Base-by-base conservation (phyloP, 2,888 invertebrate species). In the Drepana falcataria region DNA sequence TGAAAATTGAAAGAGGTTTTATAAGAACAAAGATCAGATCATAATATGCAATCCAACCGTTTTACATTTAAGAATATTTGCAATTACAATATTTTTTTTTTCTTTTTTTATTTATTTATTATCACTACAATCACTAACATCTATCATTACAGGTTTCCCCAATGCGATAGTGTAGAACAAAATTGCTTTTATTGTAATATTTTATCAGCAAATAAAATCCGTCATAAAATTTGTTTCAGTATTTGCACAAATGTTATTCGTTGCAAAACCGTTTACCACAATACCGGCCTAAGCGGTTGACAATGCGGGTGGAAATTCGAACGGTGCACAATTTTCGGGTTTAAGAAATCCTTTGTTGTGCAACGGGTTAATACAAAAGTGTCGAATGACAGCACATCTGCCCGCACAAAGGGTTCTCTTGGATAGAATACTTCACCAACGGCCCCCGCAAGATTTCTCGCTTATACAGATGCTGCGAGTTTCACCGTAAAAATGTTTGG, bases 381-480 rank as follows among this genome's bases (percentile, higher is more conserved):
- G 91, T 91, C 90, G 87, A 91, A 91, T 91, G 91, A 91, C 91
- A 87, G 87, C 88, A 85, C 91, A 91, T 91, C 91, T 91, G 91
- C 85, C 78, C 68, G 71, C 83, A 87, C 89, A 91, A 91, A 91
- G 91, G 91, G 91, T 91, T 73, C 75, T 72, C 70, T 73, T 76
- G 83, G 87, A 86, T 87, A 85, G 88, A 91, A 90, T 90, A 90
- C 90, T 91, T 90, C 89, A 85, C 88, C 83, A 85, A 84, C 85
- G 81, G 82, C 90, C 91, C 91, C 83, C 91, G 83, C 85, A 87
- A 91, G 88, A 89, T 86, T 87, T 85, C 75, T 77, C 81, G 82
- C 79, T 79, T 88, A 89, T 88, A 91, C 90, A 91, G 90, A 89
- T 89, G 89, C 86, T 82, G 79, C 54, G 64, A 67, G 64, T 68